Percentiles rank a stretch among this genome's conserved stretches.
phyloP scores from a whole-genome alignment of 2,888 invertebrate genomes.

The Bursaphelenchus okinawaensis region DNA sequence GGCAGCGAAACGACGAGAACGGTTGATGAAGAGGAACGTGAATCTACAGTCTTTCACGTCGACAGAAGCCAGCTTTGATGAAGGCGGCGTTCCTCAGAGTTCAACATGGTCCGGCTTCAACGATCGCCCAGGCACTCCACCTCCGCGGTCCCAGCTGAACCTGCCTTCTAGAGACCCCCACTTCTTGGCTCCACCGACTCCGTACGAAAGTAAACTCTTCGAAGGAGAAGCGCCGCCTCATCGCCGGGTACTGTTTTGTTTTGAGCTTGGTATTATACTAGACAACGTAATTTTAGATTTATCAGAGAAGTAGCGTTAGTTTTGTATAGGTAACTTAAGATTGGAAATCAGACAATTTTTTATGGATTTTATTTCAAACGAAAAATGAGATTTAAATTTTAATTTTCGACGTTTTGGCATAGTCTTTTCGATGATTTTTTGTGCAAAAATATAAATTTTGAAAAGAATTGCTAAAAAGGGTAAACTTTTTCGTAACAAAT shows the following conservation, averaged over 20 bases:
- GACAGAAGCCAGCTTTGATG: constrained; percentile 6
- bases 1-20: constrained; percentile 20
- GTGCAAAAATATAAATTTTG: too few relatives aligned
- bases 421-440: too few relatives aligned
- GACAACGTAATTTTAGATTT: too few relatives aligned
- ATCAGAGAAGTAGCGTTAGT: too few relatives aligned
- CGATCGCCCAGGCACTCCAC: constrained; percentile 14
- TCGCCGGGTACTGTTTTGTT: constrained; percentile 17
- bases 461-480: too few relatives aligned
- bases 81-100: not conserved
- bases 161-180: constrained; percentile 14
- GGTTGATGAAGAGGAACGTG: constrained; percentile 18
- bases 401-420: too few relatives aligned
- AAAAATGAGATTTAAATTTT: too few relatives aligned
- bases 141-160: not conserved
- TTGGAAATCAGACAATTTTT: too few relatives aligned
- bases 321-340: too few relatives aligned
- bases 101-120: not conserved
- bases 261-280: too few relatives aligned
- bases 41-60: not conserved
- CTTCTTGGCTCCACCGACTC: constrained; percentile 16
- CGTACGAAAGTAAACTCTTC: constrained; percentile 12
- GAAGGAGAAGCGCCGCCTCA: constrained; percentile 21
- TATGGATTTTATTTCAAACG: too few relatives aligned
- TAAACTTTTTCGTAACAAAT: too few relatives aligned